Evolutionary conservation across 2,797 vertebrate genomes (phyloP), one percentile per base, ranked within the genome.

Genomic region (Pelodytes ibericus): DNA sequence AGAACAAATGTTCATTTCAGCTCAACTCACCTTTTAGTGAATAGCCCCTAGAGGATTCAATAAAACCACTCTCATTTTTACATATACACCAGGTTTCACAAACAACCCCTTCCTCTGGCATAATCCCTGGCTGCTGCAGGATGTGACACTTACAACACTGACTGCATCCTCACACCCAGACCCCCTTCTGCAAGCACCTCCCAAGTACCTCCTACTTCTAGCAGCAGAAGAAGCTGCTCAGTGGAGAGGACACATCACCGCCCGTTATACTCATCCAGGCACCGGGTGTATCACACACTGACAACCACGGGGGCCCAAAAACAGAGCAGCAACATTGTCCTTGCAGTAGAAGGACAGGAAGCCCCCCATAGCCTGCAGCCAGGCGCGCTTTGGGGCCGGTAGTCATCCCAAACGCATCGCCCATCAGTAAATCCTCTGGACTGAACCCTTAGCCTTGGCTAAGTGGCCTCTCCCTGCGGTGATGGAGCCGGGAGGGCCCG

Each of bases 191-290:
- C 11, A 36, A 57, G 36, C 64, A 27, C 56, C 56, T 44, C 75
- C 75, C 47, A 75, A 75, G 83, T 82, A 83, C 83, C 80, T 67
- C 80, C 81, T 56, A 49, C 67, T 66, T 49, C 77, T 47, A 53
- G 29, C 60, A 44, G 60, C 68, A 53, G 64, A 77, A 59, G 71
- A 27, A 41, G 67, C 57, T 70, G 80, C 77, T 63, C 77, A 31
- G 16, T 44, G 29, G 5, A n/a, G 25, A n/a, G 6, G 77, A 67
- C 57, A 44, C 68, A 60, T 49, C 66, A 41, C 29, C 58, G 67
- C 3, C 77, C 71, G 24, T 86, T 74, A 81, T 70, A 74, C 72
- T 72, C 4, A 79, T 53, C 13, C 51, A 68, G 2, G 69, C 47
- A 73, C 63, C 73, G 64, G 27, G 65, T n/a, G n/a, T 75, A 62